Evolutionary conservation across 2,797 vertebrate genomes (phyloP).

Genomic region (Florisuga fusca): DNA sequence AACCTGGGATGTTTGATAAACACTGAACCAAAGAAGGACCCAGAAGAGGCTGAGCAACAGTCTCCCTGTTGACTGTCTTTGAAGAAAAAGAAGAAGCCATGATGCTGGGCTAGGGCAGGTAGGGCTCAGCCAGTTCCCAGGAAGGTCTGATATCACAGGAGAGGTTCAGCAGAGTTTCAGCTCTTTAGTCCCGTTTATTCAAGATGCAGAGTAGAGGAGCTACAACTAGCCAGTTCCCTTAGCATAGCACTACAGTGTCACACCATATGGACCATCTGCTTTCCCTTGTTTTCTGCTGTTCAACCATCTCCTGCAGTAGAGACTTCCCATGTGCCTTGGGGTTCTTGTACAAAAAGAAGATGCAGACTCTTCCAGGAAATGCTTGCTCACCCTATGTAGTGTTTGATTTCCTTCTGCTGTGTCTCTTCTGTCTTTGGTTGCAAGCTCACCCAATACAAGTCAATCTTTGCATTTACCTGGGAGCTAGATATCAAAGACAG

Average conservation of each 20-base stretch:
- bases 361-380: background rate
- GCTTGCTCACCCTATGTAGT: background rate
- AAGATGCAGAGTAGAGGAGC: background rate
- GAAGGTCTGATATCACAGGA: background rate
- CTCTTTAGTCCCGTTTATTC: fast-evolving
- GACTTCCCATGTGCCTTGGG: background rate
- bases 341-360: background rate
- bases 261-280: background rate
- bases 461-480: background rate
- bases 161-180: background rate
- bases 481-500: background rate
- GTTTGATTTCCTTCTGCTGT: background rate
- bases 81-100: background rate
- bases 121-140: background rate
- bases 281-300: background rate
- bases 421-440: background rate
- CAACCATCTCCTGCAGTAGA: background rate
- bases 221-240: background rate
- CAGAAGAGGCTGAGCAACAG: background rate
- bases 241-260: background rate
- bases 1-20: background rate
- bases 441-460: background rate
- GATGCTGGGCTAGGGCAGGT: background rate
- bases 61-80: background rate
- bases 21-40: background rate